Evolutionary conservation across 2,888 invertebrate genomes (phyloP), one percentile per base, ranked within the genome.

Genomic region (Temnothorax unifasciatus): DNA sequence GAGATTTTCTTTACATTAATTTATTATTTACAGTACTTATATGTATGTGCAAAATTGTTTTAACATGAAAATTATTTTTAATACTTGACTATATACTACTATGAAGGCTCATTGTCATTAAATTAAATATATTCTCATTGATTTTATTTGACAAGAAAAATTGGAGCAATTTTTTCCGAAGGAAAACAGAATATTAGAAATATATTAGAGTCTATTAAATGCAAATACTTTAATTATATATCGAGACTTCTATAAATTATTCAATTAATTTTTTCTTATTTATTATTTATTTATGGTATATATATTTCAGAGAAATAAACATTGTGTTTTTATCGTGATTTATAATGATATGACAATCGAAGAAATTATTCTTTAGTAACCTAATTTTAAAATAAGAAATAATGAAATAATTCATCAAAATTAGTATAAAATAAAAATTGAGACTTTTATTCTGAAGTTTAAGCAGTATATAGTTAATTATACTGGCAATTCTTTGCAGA

Each of bases 391-490:
- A 52, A 50, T 59, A 8, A 64, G 64, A 52, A 52, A 25, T 25
- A 64, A 76, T 4, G 52, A 64, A 76, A 64, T 44, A n/a, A 13
- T 54, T 77, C 9, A 68, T 77, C 25, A 57, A 25, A 77, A 29
- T 68, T 29, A 52, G 38, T 11, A 25, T 29, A 41, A 66, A 54
- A 44, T 77, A 77, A 57, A 69, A 69, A 69, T 57, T 50, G 11
- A 13, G 18, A 63, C 18, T 64, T 61, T 52, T 44, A 76, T 66
- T 29, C 15, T 6, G 11, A 13, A 41, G 5, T 13, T 54, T 41
- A 52, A 71, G 44, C 71, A 59, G 29, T 25, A 34, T 50, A 44
- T 29, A 11, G 79, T 79, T 79, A 59, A 79, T 79, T 79, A 69
- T 8, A 64, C 21, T 15, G 18, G 25, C 57, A 79, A 79, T 79